phyloP scores from a whole-genome alignment of 1,140 invertebrate genomes.

The Platorchestia sp. region DNA sequence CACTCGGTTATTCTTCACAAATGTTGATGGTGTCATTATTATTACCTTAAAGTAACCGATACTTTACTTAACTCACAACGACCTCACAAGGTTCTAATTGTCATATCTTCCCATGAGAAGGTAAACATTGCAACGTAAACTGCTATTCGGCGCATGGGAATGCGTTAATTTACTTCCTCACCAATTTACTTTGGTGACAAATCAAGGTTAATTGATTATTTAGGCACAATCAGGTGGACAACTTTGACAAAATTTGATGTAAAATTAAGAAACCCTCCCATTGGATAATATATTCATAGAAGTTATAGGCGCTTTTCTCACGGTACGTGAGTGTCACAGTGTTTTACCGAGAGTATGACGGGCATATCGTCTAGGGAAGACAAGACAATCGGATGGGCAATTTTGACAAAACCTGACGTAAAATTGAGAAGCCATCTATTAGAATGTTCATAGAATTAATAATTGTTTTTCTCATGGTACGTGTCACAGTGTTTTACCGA shows the following conservation, averaged over 20 bases:
- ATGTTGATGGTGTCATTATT: not conserved
- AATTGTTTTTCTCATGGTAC: not conserved
- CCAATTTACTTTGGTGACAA: not conserved
- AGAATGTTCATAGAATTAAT: not conserved
- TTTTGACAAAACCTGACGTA: not conserved
- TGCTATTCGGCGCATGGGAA: not conserved
- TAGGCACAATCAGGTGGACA: not conserved
- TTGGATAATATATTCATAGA: not conserved
- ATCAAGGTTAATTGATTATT: not conserved
- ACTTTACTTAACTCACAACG: not conserved
- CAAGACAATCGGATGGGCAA: not conserved
- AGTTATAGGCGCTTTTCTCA: not conserved
- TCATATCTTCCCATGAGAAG: not conserved
- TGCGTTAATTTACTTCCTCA: not conserved
- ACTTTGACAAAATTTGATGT: not conserved
- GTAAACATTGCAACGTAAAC: not conserved
- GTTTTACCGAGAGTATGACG: not conserved
- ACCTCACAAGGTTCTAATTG: not conserved
- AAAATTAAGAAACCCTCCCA: not conserved
- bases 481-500: not conserved
- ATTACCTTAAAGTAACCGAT: not conserved
- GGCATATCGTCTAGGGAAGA: not conserved
- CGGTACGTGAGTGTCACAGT: not conserved
- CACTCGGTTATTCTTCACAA: too few relatives aligned
- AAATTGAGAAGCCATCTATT: not conserved